Conservation (phyloP, 1,140 invertebrate genomes). For the Teleogryllus occipitalis region DNA sequence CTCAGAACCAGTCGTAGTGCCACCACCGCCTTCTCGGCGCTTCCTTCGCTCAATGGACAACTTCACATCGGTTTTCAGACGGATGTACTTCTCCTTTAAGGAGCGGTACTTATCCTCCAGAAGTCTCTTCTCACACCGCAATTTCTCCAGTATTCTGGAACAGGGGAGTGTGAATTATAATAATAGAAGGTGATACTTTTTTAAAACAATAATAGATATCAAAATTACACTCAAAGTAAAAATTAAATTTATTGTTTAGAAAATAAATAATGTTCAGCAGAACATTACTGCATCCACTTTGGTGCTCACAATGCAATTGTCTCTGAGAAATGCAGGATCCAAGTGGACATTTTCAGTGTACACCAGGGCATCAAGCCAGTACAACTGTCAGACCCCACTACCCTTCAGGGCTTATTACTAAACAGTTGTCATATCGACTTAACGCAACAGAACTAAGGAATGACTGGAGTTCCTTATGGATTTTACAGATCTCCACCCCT, state of each 20-base stretch:
- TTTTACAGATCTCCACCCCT: too few species aligned
- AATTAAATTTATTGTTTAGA: not conserved
- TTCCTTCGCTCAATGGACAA: constrained; percentile 42
- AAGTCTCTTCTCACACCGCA: constrained; percentile 60
- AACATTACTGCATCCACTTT: too few species aligned
- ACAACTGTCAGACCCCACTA: too few species aligned
- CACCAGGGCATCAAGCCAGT: too few species aligned
- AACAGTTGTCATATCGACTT: too few species aligned
- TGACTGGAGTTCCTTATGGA: too few species aligned
- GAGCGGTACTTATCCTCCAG: constrained; percentile 69
- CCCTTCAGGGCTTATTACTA: too few species aligned
- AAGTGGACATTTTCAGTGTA: too few species aligned
- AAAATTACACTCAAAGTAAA: not conserved
- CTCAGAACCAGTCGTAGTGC: constrained; percentile 56
- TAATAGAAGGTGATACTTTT: not conserved
- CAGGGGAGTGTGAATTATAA: not conserved
- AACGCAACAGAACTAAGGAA: too few species aligned
- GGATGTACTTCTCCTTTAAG: constrained; percentile 69
- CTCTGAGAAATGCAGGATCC: too few species aligned
- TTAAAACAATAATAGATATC: not conserved
- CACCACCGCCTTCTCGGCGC: constrained; percentile 29
- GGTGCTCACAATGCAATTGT: too few species aligned
- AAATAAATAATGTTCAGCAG: not conserved
- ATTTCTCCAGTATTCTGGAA: constrained; percentile 41
- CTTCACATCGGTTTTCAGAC: constrained; percentile 69